Conservation (phyloP, 2,113 vertebrate species). For the Mastomys coucha region DNA sequence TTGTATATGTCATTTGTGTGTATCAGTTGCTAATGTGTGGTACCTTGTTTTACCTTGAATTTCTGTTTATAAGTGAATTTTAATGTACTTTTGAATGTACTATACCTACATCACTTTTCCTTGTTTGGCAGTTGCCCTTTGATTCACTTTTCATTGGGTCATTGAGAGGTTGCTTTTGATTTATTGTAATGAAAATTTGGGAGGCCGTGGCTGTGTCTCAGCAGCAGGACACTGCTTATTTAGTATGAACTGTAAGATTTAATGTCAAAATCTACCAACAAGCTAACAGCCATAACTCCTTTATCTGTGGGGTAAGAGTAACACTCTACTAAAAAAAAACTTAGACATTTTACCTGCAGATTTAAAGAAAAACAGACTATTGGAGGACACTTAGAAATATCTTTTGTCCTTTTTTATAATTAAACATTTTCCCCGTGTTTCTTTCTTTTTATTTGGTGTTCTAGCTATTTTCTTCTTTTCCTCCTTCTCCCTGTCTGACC, state of each 20-base stretch:
- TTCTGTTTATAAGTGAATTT: slow-evolving; percentile 28
- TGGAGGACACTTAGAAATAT: background rate
- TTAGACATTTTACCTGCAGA: slow-evolving; percentile 12
- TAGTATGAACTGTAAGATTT: background rate
- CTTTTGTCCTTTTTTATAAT: background rate
- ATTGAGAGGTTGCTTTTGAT: slow-evolving; percentile 12
- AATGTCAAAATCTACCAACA: background rate
- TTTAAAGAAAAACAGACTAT: background rate
- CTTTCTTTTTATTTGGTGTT: background rate
- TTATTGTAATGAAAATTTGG: background rate
- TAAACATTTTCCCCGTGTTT: background rate
- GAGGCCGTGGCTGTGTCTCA: background rate
- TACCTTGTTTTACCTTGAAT: slow-evolving; percentile 19
- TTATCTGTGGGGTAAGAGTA: background rate
- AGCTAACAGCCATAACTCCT: background rate
- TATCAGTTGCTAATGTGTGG: background rate
- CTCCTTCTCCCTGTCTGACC: background rate
- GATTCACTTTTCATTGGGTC: background rate
- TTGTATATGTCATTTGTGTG: background rate
- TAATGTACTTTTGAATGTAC: background rate
- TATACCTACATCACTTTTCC: background rate
- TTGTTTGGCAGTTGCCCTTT: slow-evolving; percentile 5
- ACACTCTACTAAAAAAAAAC: background rate
- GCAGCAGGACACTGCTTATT: background rate
- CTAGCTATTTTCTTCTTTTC: background rate